These are phyloP conservation scores for Sebastiscus tertius DNA, from an alignment of 2,797 vertebrate genomes.

Conservation along the genomic window DNA sequence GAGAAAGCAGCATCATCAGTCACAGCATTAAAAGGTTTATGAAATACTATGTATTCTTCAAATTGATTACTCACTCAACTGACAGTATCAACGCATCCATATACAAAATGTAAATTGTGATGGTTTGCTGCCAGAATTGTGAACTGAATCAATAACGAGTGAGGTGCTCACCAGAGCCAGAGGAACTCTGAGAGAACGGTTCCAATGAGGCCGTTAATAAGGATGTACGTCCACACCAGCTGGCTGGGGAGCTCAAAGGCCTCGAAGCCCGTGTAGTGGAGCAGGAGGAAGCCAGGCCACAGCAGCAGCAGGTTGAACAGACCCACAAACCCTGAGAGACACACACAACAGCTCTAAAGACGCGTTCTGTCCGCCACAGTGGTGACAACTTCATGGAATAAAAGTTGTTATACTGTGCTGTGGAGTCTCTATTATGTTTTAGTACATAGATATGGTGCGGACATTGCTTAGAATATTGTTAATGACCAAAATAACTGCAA, in stretches of 20 bases:
- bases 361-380: not conserved
- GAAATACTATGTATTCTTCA: not conserved
- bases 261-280: slow-evolving; percentile 96
- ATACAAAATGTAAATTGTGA: not conserved
- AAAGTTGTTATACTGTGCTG: not conserved
- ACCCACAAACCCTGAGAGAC: slow-evolving; percentile 91
- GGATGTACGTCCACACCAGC: slow-evolving; percentile 94
- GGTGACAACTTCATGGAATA: not conserved
- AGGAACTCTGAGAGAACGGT: slow-evolving; percentile 97
- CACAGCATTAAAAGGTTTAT: not conserved
- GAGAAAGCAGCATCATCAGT: slow-evolving; percentile 1
- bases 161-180: slow-evolving; percentile 91
- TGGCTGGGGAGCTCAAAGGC: slow-evolving; percentile 94
- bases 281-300: slow-evolving; percentile 96
- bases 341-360: slow-evolving; percentile 24
- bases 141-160: not conserved
- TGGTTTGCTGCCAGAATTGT: not conserved
- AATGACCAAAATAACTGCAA: not conserved
- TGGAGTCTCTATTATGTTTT: not conserved
- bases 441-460: not conserved
- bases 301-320: slow-evolving; percentile 96
- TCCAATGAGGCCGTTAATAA: slow-evolving; percentile 95
- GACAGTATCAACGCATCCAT: not conserved
- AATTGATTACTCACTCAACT: not conserved
- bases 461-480: not conserved